These are phyloP conservation scores for Amiota minor DNA, from an alignment of 2,888 invertebrate genomes.

Conservation along the genomic window DNA sequence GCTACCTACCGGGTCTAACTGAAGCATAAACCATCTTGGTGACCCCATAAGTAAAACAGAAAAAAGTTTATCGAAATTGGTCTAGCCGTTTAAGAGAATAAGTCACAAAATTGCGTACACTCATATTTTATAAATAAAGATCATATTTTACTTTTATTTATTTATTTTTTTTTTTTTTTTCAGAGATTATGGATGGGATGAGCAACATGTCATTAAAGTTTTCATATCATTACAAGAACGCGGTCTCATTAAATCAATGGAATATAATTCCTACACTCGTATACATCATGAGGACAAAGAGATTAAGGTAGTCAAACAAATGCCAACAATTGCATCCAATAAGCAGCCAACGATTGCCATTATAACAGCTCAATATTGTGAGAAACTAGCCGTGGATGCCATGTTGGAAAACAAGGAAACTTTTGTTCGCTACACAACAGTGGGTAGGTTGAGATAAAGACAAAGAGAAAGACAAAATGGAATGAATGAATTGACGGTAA, in stretches of 20 bases:
- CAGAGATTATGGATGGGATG: conserved; percentile 86
- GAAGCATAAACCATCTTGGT: too few relatives aligned
- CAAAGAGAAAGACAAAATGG: conserved; percentile 20
- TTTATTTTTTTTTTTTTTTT: conserved; percentile 39
- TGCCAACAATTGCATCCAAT: conserved; percentile 90
- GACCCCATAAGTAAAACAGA: too few relatives aligned
- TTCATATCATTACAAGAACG: conserved; percentile 85
- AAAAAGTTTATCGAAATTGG: too few relatives aligned
- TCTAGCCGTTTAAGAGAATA: too few relatives aligned
- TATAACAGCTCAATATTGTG: conserved; percentile 96
- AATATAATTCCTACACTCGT: conserved; percentile 87
- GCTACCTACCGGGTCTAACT: too few relatives aligned
- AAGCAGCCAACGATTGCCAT: conserved; percentile 98
- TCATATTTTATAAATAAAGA: too few relatives aligned
- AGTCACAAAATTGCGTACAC: too few relatives aligned
- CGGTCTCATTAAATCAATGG: conserved; percentile 88
- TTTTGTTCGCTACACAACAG: conserved; percentile 95
- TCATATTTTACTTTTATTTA: conserved; percentile 36
- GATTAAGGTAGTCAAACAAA: conserved; percentile 90
- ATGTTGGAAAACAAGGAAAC: conserved; percentile 98
- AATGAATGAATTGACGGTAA: background rate
- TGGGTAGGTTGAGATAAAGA: conserved; percentile 81
- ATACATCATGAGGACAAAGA: conserved; percentile 90
- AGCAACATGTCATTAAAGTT: conserved; percentile 84
- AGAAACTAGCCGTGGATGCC: conserved; percentile 97